Conservation (phyloP, 2,113 vertebrate genomes). For the Triplophysa dalaica region DNA sequence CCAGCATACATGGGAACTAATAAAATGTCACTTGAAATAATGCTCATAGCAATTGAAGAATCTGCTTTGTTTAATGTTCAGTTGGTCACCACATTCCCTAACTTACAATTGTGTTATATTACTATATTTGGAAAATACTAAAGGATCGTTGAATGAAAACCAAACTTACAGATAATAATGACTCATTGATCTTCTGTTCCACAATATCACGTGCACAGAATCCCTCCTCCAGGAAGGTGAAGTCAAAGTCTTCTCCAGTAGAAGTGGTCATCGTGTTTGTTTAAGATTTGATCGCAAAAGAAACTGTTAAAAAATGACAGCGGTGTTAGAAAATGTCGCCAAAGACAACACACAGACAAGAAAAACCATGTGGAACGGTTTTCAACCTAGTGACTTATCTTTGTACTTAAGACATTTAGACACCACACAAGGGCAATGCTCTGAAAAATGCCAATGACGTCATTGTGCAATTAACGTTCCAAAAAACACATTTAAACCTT, state of each 20-base stretch:
- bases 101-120: not conserved
- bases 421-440: not conserved
- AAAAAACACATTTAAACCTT: too few relatives aligned
- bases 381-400: conserved; percentile 17
- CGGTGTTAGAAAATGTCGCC: not conserved
- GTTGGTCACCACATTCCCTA: too few relatives aligned
- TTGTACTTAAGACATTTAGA: not conserved
- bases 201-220: conserved; percentile 91
- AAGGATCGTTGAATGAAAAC: not conserved
- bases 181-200: conserved; percentile 95
- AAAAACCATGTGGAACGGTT: not conserved
- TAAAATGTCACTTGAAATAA: too few relatives aligned
- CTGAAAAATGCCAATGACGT: not conserved
- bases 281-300: conserved; percentile 54
- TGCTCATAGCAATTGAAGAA: too few relatives aligned
- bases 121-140: not conserved
- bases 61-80: too few relatives aligned
- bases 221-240: conserved; percentile 91
- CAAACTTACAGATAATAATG: conserved; percentile 84
- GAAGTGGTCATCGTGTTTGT: conserved; percentile 77
- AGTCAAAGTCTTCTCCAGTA: conserved; percentile 77
- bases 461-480: not conserved
- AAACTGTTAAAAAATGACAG: conserved; percentile 62
- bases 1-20: too few relatives aligned
- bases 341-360: not conserved